Conservation (phyloP, 2,797 vertebrate genomes). For the Eurystomus glaucurus region DNA sequence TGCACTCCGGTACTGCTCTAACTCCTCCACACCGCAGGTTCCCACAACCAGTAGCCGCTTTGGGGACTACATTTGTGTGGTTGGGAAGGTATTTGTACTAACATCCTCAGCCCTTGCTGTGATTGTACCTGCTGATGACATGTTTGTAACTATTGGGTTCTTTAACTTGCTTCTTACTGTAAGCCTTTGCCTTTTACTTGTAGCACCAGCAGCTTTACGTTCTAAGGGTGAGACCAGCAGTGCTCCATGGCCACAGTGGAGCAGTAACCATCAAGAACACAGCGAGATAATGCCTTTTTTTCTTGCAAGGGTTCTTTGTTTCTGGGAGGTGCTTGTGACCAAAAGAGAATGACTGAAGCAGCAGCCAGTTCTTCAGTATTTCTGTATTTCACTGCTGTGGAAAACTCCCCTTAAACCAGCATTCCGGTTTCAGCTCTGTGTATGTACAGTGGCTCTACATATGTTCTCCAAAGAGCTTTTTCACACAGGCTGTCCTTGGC, state of each 20-base stretch:
- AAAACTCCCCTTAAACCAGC: not conserved
- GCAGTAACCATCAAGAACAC: not conserved
- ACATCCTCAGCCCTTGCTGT: not conserved
- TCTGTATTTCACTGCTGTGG: not conserved
- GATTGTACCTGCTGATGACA: accelerated
- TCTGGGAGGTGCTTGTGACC: not conserved
- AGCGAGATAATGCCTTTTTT: not conserved
- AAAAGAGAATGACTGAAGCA: not conserved
- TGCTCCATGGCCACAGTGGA: not conserved
- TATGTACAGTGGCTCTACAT: not conserved
- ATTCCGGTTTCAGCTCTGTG: not conserved
- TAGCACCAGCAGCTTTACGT: not conserved
- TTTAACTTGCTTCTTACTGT: not conserved
- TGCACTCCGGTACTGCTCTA: not conserved
- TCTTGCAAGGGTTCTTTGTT: not conserved
- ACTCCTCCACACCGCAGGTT: not conserved
- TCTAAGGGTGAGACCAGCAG: not conserved
- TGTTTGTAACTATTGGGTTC: not conserved
- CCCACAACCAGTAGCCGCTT: not conserved
- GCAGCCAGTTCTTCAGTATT: not conserved
- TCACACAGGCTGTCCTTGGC: not conserved
- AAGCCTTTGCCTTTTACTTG: not conserved
- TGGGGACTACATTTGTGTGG: not conserved
- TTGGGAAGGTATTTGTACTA: not conserved
- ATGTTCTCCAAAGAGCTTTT: conserved; percentile 3